Evolutionary conservation across 2,888 invertebrate species (phyloP), one percentile per base, ranked within the genome.

Genomic region (Drosophila gaucha): DNA sequence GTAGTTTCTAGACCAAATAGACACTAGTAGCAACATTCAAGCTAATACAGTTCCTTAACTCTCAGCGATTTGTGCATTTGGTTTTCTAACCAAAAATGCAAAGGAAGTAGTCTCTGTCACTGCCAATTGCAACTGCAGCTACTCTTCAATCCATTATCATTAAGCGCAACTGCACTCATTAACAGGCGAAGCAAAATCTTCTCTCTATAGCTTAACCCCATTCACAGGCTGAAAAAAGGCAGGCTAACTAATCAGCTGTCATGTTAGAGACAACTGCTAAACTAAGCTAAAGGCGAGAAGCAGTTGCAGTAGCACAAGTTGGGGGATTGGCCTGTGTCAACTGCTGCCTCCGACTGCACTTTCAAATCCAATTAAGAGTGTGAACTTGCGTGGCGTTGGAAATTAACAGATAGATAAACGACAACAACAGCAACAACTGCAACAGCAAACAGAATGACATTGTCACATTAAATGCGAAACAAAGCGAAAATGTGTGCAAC

Each of bases 321-420:
- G 5, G 47, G 43, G 58, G 38, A 74, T 67, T 28, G 35, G 55
- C 50, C 26, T 26, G 69, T 72, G 74, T 72, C 82, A 80, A 78
- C 62, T 43, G 57, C 41, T 55, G 51, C 44, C 35, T 38, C 49
- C 63, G 67, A 68, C 50, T 64, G 76, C 78, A 88, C 88, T 88
- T 85, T 85, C 88, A 86, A 85, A 85, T 85, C 88, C 85, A 85
- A 85, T 85, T 85, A 85, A 88, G 84, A 86, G 80, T 84, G 88
- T 83, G 84, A 88, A 88, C 83, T 84, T 84, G 88, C 80, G 58
- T 46, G 59, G 80, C 60, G 75, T 60, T 67, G 67, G 59, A 83
- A 87, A 83, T 82, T 85, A 87, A 82, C 86, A 85, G 67, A 58
- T 70, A 78, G 86, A 83, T 79, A 86, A 78, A 67, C 54, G 67